Base-by-base conservation (phyloP, 1,140 invertebrate genomes). In the Macrocentrus cingulum region DNA sequence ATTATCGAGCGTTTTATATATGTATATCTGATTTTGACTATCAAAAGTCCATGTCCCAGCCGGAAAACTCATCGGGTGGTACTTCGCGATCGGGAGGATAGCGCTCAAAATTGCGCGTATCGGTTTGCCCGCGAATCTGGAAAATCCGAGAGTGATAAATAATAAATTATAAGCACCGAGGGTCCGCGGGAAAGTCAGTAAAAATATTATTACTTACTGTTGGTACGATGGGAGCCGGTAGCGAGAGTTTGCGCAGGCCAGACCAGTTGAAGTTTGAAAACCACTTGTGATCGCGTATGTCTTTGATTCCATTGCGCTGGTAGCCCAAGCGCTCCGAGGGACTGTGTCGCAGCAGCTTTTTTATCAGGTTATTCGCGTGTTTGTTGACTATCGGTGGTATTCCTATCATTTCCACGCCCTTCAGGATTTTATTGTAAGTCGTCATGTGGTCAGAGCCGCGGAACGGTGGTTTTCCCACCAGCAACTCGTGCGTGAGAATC, bases 241-340 rank as follows among this genome's bases (percentile, higher is more conserved):
- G 66, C 25, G 85, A 87, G 59, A 88, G 79, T 50, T 84, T 83
- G 18, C 85, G 80, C 15, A 98, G 76, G 8, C 87, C 88, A 62
- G 91, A 87, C 94, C 95, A 98, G 70, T 97, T 93, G 70, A 98
- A 94, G 45, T 90, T 92, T 66, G 91, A 85, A 80, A 95, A 98
- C 94, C 94, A 99, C 87, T 91, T 91, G 77, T 98, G 94, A 71
- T 91, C 91, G 67, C 93, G 89, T 49, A 99, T 94, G 72, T 98
- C 96, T 54, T 88, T 84, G 16, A 98, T 90, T 1, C 95, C 95
- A 56, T 90, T 90, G 67, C 90, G 85, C 63, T 95, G 91, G 71
- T 94, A 97, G 0, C 97, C 97, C 8, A 99, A 81, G 51, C 97
- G 79, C 76, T 99, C 97, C 1, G 90, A 88, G 0, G 96, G 93